Base-by-base conservation (phyloP, 2,797 vertebrate genomes). In the Poecilia picta region DNA sequence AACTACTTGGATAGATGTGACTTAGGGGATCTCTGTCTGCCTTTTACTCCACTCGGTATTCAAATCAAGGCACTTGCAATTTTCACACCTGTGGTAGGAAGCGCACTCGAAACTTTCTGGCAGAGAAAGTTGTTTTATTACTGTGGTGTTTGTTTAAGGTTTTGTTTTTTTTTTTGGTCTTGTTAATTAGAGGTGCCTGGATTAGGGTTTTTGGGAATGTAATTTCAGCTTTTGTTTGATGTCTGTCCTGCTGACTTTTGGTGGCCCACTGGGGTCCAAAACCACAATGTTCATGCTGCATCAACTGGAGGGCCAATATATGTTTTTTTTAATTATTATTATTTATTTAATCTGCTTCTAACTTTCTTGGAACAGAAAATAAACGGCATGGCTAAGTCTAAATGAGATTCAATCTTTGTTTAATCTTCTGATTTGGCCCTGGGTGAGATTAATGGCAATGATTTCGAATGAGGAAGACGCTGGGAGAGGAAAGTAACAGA, bases 401-500 rank as follows among this genome's bases (percentile, higher is more conserved):
- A 88, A 85, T 45, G 73, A 80, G 87, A 91, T 86, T 90, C 90
- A 84, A 82, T 77, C 90, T 83, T 78, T 72, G 84, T 94, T 92
- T 94, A 94, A 95, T 94, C 93, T 92, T 90, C 86, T 90, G 92
- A 92, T 94, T 95, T 93, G 88, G 87, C 92, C 89, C 90, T 85
- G 36, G 85, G 86, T 83, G 71, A 91, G 93, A 94, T 95, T 94
- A 94, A 88, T 90, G 90, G 88, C 91, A 90, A 75, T 74, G 81
- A 79, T 90, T 89, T 83, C 83, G 83, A 89, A 82, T 78, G 82
- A 85, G 62, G 82, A 87, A 51, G 72, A 53, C 70, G 79, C 23
- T 77, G 87, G 68, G 57, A 59, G 78, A 70, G 41, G 23, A 81
- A 72, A 89, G 85, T 36, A 77, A 80, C 85, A 77, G 78, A 84